These are phyloP conservation scores for Pipistrellus pipistrellus DNA, from an alignment of 2,797 vertebrate species.

Conservation along the genomic window DNA sequence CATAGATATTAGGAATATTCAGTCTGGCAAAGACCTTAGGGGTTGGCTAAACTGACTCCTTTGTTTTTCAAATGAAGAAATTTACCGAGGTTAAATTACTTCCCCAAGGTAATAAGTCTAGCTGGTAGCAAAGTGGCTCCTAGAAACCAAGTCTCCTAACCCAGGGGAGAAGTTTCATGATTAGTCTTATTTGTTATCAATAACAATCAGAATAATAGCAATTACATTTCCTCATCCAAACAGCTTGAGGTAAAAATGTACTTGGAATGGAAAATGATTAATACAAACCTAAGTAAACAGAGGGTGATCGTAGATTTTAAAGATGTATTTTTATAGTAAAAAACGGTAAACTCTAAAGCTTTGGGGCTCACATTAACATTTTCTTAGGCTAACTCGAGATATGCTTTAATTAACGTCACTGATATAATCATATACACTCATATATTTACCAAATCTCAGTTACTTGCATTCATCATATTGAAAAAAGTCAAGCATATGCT, in stretches of 20 bases:
- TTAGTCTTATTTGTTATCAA: constrained; percentile 68
- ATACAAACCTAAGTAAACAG: constrained; percentile 63
- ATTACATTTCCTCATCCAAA: constrained; percentile 69
- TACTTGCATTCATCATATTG: constrained; percentile 86
- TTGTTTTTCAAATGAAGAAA: constrained; percentile 64
- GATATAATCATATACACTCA: constrained; percentile 75
- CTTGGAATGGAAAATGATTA: constrained; percentile 70
- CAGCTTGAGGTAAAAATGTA: constrained; percentile 72
- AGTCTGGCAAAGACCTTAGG: constrained; percentile 13
- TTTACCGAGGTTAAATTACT: background rate
- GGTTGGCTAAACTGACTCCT: background rate
- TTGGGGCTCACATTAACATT: constrained; percentile 64
- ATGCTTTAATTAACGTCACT: constrained; percentile 80
- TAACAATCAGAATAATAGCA: constrained; percentile 73
- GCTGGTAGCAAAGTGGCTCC: background rate
- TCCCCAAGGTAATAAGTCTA: constrained; percentile 36
- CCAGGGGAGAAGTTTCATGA: constrained; percentile 43
- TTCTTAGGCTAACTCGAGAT: constrained; percentile 78
- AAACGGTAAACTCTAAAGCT: constrained; percentile 51
- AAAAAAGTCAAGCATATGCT: constrained; percentile 80
- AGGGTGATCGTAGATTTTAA: background rate
- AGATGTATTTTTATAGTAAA: background rate
- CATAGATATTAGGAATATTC: constrained; percentile 54
- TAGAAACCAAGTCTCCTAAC: background rate
- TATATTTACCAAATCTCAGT: constrained; percentile 72